A percentile compares a stretch with the other conserved stretches of the same genome.
phyloP scores from a whole-genome alignment of 2,888 invertebrate genomes.

The Mamestra brassicae region DNA sequence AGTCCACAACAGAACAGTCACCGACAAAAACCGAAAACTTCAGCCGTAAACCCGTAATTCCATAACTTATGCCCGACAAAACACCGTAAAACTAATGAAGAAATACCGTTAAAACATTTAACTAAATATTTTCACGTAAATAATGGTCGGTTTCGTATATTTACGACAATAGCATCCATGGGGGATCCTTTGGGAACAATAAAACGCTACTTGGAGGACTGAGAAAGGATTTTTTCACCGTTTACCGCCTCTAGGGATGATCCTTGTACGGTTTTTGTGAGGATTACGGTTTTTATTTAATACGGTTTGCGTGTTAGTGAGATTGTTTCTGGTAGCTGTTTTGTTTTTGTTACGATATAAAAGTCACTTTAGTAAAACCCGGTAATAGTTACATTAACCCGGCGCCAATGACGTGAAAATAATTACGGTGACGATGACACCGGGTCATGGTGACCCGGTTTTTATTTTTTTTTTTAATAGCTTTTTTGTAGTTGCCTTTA shows the following conservation, averaged over 20 bases:
- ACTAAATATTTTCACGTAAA: conserved; percentile 55
- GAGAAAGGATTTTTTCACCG: conserved; percentile 60
- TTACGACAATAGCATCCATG: conserved; percentile 44
- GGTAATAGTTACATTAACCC: neutral
- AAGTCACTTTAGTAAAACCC: neutral
- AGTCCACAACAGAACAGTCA: conserved; percentile 6
- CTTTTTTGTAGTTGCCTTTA: no score
- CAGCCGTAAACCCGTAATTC: conserved; percentile 43
- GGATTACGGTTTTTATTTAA: conserved; percentile 31
- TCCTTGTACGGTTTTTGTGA: conserved; percentile 23
- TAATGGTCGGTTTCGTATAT: conserved; percentile 53
- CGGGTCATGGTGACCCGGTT: no score
- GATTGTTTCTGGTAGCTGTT: conserved; percentile 27
- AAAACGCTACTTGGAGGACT: conserved; percentile 52
- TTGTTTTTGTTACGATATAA: neutral
- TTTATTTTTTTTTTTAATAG: no score
- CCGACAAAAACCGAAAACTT: conserved; percentile 51
- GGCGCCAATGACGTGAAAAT: no score
- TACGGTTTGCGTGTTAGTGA: conserved; percentile 30
- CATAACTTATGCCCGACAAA: conserved; percentile 42
- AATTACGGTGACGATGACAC: no score
- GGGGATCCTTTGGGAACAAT: conserved; percentile 52
- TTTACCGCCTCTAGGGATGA: conserved; percentile 45
- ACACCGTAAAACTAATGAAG: conserved; percentile 56
- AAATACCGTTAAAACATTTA: conserved; percentile 51